Percentiles rank a stretch among this genome's conserved stretches.
Evolutionary conservation across 2,888 invertebrate genomes (phyloP).

Genomic region (Serrognathus titanus): DNA sequence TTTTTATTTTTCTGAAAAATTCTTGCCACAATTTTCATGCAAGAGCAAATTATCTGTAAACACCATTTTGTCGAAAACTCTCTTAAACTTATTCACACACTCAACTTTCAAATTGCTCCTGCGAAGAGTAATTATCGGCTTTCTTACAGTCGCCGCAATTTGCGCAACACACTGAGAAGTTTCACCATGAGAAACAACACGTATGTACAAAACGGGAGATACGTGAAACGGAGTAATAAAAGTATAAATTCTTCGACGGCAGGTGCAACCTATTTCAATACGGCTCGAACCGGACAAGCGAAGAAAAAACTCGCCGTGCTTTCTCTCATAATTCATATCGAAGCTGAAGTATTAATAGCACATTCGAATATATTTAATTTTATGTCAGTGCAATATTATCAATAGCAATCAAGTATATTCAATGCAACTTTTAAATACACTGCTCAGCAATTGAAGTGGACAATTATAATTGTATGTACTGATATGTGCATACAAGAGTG

Average conservation of each 20-base stretch:
- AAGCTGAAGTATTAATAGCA: too few species aligned
- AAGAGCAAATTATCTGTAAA: too few species aligned
- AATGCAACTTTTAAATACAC: too few species aligned
- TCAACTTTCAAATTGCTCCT: not conserved
- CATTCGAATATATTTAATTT: too few species aligned
- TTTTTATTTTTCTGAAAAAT: too few species aligned
- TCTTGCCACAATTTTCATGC: too few species aligned
- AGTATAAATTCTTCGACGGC: slow-evolving; percentile 36
- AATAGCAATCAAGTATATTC: too few species aligned
- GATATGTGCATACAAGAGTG: too few species aligned
- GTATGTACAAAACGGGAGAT: not conserved
- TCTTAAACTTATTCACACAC: not conserved
- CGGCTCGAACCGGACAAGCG: slow-evolving; percentile 21
- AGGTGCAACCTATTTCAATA: slow-evolving; percentile 38
- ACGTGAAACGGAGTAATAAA: slow-evolving; percentile 17
- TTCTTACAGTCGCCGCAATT: not conserved
- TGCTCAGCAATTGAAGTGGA: too few species aligned
- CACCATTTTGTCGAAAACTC: too few species aligned
- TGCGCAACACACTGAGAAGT: slow-evolving; percentile 3
- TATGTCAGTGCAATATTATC: too few species aligned
- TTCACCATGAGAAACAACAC: slow-evolving; percentile 8
- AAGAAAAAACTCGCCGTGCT: not conserved
- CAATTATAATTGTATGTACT: too few species aligned
- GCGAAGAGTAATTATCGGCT: not conserved
- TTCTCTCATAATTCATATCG: not conserved